Base-by-base conservation (phyloP, 1,140 invertebrate genomes). In the Neuroterus valhalla region DNA sequence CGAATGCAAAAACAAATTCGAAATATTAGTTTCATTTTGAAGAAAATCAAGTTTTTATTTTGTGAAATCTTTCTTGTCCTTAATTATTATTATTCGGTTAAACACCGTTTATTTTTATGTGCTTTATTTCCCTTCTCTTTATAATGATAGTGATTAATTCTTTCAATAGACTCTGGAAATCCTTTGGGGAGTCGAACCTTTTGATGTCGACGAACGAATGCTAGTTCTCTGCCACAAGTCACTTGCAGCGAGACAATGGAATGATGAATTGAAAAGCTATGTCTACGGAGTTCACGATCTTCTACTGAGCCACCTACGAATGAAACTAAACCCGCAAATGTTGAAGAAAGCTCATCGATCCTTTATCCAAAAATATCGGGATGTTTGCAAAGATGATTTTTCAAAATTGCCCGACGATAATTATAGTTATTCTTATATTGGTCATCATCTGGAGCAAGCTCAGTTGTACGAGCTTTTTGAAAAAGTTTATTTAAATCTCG, bases 391-490 rank as follows among this genome's bases (percentile, higher is more conserved):
- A 12, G 87, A 88, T 12, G 88, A 91, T 76, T 89, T 92, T 73
- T 87, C 87, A n/a, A 88, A 91, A 72, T 82, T 93, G 6, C 91
- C 91, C 0, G 80, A 92, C 72, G 93, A 94, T 74, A 91, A 91
- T 76, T 94, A 94, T 77, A 93, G 92, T 73, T 92, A 91, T 77
- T 91, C 90, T 19, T 92, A 92, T 66, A 90, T 94, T 70, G 93
- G 92, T 1, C 91, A 94, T 80, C 93, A 94, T 79, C 78, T 94
- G 2, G 86, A 91, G 75, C 86, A 91, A 73, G 86, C 89, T 1
- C 75, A 89, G 26, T 77, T 90, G 48, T 84, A 83, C 45, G 73
- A 85, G 2, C 82, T 91, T 44, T 93, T 94, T 82, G 85, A 87
- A 2, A 80, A 79, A 15, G 79, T 93, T 3, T 94, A 92, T 82